Conservation (phyloP, 2,888 invertebrate species). For the Ophion ellenae region DNA sequence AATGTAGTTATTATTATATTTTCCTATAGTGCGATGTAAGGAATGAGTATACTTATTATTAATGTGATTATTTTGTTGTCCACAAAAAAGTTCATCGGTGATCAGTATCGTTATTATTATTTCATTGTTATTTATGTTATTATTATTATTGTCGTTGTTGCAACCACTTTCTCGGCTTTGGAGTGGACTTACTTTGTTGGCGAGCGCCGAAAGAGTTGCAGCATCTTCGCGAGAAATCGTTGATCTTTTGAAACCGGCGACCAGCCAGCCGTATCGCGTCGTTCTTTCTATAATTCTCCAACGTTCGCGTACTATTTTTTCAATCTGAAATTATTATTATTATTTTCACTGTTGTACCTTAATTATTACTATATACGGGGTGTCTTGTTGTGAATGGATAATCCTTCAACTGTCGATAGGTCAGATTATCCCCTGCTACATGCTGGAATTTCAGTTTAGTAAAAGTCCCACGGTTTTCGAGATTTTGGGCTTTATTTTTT, state of each 20-base stretch:
- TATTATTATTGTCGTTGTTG: background rate
- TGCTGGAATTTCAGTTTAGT: too few species aligned
- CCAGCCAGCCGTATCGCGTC: conserved; percentile 69
- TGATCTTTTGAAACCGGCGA: conserved; percentile 54
- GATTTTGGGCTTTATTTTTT: too few species aligned
- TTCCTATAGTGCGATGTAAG: too few species aligned
- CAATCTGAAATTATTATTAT: conserved; percentile 56
- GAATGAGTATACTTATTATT: too few species aligned
- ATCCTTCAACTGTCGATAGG: too few species aligned
- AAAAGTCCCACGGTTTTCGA: too few species aligned
- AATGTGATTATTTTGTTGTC: too few species aligned
- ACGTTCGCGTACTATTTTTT: conserved; percentile 67
- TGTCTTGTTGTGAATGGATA: too few species aligned
- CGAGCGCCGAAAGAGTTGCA: conserved; percentile 60
- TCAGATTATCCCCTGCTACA: too few species aligned
- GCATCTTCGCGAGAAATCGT: conserved; percentile 62
- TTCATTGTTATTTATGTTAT: background rate
- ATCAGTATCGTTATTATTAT: background rate
- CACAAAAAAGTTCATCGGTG: too few species aligned
- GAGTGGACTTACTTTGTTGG: conserved; percentile 59
- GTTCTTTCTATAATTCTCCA: conserved; percentile 67
- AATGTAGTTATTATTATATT: too few species aligned
- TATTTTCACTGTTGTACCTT: background rate
- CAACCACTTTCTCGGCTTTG: background rate
- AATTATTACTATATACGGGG: background rate